phyloP scores from a whole-genome alignment of 2,113 vertebrate species.

The Oriolus oriolus region DNA sequence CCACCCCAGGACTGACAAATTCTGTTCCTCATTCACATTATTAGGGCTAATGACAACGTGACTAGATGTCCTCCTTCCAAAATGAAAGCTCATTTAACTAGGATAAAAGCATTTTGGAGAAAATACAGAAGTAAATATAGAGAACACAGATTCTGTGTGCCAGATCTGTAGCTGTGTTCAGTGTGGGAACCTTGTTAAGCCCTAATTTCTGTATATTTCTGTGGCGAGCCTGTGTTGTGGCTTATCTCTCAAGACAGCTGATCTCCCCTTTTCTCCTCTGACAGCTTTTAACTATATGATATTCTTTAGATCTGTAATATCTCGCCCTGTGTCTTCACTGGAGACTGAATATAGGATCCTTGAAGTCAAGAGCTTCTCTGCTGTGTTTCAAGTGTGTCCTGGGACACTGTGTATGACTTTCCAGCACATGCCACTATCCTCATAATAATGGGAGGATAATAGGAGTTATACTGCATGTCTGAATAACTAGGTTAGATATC shows the following conservation, averaged over 20 bases:
- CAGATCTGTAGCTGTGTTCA: not conserved
- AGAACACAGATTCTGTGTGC: not conserved
- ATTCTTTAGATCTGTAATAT: conserved; percentile 59
- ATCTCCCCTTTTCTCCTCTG: conserved; percentile 52
- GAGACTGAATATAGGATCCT: conserved; percentile 48
- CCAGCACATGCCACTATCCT: conserved; percentile 26
- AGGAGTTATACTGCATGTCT: conserved; percentile 27
- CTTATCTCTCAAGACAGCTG: conserved; percentile 48
- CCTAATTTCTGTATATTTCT: conserved; percentile 31
- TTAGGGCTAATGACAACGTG: not conserved
- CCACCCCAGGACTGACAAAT: not conserved
- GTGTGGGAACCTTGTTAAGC: not conserved
- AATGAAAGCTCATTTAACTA: not conserved
- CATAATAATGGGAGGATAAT: conserved; percentile 48
- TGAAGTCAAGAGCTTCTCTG: conserved; percentile 61
- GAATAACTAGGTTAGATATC: conserved; percentile 46
- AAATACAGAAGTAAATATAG: not conserved
- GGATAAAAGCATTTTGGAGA: not conserved
- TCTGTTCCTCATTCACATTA: not conserved
- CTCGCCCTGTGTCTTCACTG: conserved; percentile 50
- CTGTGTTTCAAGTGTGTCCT: conserved; percentile 64
- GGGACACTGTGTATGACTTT: conserved; percentile 45
- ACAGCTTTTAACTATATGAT: conserved; percentile 59
- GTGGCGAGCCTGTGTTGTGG: not conserved
- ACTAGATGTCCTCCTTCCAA: not conserved